These are phyloP conservation scores for Ecliptopera silaceata DNA, from an alignment of 2,888 invertebrate species.

Conservation along the genomic window DNA sequence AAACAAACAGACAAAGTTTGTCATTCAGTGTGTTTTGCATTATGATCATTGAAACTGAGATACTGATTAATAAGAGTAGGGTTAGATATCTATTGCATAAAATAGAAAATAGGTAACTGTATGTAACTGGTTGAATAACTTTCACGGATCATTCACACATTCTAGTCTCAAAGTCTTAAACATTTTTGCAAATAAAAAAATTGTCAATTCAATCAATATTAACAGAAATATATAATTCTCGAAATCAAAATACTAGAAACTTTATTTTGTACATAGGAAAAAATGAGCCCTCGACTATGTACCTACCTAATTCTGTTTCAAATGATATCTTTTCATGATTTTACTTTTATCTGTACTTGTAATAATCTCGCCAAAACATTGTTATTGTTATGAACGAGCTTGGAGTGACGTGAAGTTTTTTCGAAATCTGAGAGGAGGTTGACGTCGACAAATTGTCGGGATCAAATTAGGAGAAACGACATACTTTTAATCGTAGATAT, in stretches of 20 bases:
- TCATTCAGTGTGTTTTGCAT: conserved; percentile 22
- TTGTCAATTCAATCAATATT: too few species aligned
- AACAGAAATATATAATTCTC: too few species aligned
- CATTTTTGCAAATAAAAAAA: too few species aligned
- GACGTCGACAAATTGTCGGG: conserved; percentile 19
- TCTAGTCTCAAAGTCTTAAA: too few species aligned
- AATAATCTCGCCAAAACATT: not conserved
- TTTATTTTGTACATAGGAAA: too few species aligned
- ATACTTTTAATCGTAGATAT: conserved; percentile 12
- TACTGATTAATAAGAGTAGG: conserved; percentile 9
- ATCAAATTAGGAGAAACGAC: conserved; percentile 13
- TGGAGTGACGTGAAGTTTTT: conserved; percentile 8
- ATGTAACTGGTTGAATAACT: too few species aligned
- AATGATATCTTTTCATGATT: too few species aligned
- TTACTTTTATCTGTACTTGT: not conserved
- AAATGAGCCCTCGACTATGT: too few species aligned
- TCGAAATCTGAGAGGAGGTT: conserved; percentile 5
- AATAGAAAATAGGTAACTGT: too few species aligned
- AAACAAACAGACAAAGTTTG: conserved; percentile 22
- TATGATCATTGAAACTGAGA: conserved; percentile 25
- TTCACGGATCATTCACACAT: too few species aligned
- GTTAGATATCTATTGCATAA: not conserved
- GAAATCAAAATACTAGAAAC: too few species aligned
- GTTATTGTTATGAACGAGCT: not conserved
- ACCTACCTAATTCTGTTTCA: too few species aligned